Percentiles rank a stretch among this genome's conserved stretches.
phyloP scores from a whole-genome alignment of 2,113 vertebrate genomes.

The Furnarius figulus region DNA sequence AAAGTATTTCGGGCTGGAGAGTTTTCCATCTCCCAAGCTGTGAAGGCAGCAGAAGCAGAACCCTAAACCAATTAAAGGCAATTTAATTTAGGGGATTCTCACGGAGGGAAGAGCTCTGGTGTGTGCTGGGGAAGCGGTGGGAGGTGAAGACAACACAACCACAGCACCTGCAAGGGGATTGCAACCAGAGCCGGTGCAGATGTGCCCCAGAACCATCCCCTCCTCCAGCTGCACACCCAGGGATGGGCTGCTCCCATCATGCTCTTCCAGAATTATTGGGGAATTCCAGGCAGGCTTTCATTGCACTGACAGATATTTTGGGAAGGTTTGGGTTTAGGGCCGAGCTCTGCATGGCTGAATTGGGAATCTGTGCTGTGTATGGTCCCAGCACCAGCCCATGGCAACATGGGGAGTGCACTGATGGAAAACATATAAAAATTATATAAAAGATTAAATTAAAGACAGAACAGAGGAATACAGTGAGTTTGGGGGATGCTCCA shows the following conservation, averaged over 20 bases:
- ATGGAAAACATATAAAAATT: background rate
- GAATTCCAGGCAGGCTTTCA: background rate
- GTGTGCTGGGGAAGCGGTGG: background rate
- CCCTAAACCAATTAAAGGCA: slow-evolving; percentile 21
- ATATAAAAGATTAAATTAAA: background rate
- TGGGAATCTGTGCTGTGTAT: rapidly evolving
- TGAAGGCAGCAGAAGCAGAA: background rate
- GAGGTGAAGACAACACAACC: background rate
- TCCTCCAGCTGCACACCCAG: background rate
- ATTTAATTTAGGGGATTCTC: background rate
- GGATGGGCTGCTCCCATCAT: rapidly evolving
- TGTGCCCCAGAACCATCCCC: background rate
- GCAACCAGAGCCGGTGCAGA: background rate
- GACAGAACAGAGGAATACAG: background rate
- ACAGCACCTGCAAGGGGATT: slow-evolving; percentile 17
- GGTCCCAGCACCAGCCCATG: rapidly evolving
- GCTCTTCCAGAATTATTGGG: background rate
- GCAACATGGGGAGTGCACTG: background rate
- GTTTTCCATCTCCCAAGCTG: background rate
- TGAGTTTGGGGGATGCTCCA: background rate
- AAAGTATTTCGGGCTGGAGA: background rate
- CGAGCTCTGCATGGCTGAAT: rapidly evolving
- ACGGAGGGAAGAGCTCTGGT: background rate
- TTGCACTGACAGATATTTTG: background rate
- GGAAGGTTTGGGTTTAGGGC: background rate